Conservation (phyloP, 2,888 invertebrate species). For the Oegoconia quadripuncta region DNA sequence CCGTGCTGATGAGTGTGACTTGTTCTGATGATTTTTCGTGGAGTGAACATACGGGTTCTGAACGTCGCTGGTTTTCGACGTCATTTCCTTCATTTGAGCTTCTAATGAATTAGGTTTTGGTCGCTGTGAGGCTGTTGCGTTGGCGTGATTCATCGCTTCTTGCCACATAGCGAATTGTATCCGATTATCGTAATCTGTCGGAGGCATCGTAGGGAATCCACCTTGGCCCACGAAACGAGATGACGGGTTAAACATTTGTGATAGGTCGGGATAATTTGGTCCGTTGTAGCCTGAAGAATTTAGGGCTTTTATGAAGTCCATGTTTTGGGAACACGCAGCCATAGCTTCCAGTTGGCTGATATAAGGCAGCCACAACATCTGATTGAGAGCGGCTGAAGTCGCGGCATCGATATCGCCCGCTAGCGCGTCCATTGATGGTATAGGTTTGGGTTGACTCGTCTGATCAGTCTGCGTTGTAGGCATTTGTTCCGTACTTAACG, state of each 20-base stretch:
- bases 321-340: slow-evolving; percentile 76
- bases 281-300: slow-evolving; percentile 71
- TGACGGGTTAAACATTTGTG: slow-evolving; percentile 69
- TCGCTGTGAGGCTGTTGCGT: slow-evolving; percentile 51
- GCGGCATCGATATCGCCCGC: slow-evolving; percentile 84
- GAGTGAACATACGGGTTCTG: slow-evolving; percentile 68
- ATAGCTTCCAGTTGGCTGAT: slow-evolving; percentile 80
- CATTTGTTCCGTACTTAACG: slow-evolving; percentile 37
- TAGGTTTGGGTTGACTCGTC: slow-evolving; percentile 46
- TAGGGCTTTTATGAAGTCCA: slow-evolving; percentile 80
- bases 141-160: slow-evolving; percentile 81
- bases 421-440: slow-evolving; percentile 62
- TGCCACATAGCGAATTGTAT: slow-evolving; percentile 84
- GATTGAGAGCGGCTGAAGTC: slow-evolving; percentile 83
- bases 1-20: slow-evolving; percentile 65
- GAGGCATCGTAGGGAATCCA: slow-evolving; percentile 62
- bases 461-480: slow-evolving; percentile 41
- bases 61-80: slow-evolving; percentile 57
- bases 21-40: slow-evolving; percentile 57
- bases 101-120: slow-evolving; percentile 45
- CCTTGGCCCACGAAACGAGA: slow-evolving; percentile 62
- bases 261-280: slow-evolving; percentile 67
- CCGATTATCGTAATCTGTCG: slow-evolving; percentile 75
- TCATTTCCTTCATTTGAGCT: slow-evolving; percentile 54
- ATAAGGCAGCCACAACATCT: slow-evolving; percentile 88